A percentile compares a stretch with the other conserved stretches of the same genome.
These are phyloP conservation scores for Diorhabda elongata DNA, from an alignment of 1,140 invertebrate genomes.

Conservation along the genomic window DNA sequence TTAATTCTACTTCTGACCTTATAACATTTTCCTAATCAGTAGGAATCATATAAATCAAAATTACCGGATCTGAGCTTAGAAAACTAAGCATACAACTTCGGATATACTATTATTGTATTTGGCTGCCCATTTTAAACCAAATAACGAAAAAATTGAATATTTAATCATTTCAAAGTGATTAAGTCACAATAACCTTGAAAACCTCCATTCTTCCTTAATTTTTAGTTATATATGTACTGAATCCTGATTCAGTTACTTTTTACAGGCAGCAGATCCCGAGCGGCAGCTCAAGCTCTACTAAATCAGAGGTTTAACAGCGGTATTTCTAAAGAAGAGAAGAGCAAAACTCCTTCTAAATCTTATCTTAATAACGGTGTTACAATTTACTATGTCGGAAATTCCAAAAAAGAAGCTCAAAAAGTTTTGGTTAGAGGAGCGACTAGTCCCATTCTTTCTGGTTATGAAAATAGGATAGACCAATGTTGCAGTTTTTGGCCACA, in stretches of 20 bases:
- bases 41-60: too few relatives aligned
- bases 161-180: too few relatives aligned
- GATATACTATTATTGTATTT: too few relatives aligned
- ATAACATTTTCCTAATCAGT: too few relatives aligned
- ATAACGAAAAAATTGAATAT: too few relatives aligned
- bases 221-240: too few relatives aligned
- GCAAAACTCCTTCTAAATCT: slow-evolving; percentile 40
- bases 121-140: too few relatives aligned
- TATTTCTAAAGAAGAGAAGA: slow-evolving; percentile 43
- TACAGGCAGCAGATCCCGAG: slow-evolving; percentile 48
- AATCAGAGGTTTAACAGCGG: slow-evolving; percentile 47
- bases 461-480: slow-evolving; percentile 33
- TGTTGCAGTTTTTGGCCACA: slow-evolving; percentile 59
- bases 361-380: slow-evolving; percentile 44
- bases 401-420: slow-evolving; percentile 39
- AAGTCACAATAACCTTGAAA: too few relatives aligned
- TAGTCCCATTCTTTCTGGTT: slow-evolving; percentile 45
- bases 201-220: too few relatives aligned
- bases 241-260: background rate
- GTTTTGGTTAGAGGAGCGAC: slow-evolving; percentile 51
- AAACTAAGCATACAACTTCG: too few relatives aligned
- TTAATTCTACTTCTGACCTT: too few relatives aligned
- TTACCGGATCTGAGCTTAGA: too few relatives aligned
- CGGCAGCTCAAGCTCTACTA: slow-evolving; percentile 49
- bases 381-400: slow-evolving; percentile 49